Evolutionary conservation across 2,113 vertebrate species (phyloP), one percentile per base, ranked within the genome.

Genomic region (Dasyornis broadbenti): DNA sequence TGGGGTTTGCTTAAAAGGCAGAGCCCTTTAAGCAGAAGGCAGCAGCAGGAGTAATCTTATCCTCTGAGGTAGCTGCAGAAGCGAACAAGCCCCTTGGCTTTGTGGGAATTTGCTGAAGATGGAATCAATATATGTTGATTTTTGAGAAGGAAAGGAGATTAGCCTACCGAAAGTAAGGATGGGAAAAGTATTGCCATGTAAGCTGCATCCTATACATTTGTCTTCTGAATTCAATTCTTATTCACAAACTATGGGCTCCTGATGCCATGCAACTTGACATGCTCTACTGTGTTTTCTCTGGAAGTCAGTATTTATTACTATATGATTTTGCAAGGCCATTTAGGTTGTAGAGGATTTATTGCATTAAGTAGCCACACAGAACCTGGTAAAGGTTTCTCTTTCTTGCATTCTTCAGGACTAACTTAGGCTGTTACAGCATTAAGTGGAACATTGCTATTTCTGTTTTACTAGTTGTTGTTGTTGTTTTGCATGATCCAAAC

Each of bases 391-490:
- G 16, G 10, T 31, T 66, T 82, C 33, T 85, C 85, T 78, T 61
- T 87, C 37, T 21, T 76, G 28, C 50, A 53, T 37, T 77, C 49
- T 80, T 87, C 75, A 65, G 33, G 61, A 45, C n/a, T 57, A 33
- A 54, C 28, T 80, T 66, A 35, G 13, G 45, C 59, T 39, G 27
- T 54, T 66, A 54, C 7, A 94, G 42, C 71, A 76, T 37, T 42
- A 82, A 88, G 40, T 47, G 14, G 59, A 77, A 80, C 5, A 1
- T 42, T 1, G 3, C 44, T 66, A 15, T 70, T 93, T 90, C 60
- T 89, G 33, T 50, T 90, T 92, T 70, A 91, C 78, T 95, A 90
- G 70, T 53, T 85, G 63, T 70, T 82, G 63, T 70, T 82, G 66
- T 68, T 82, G 33, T 93, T 95, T 86, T 64, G 35, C 68, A 56